Evolutionary conservation across 2,797 vertebrate species (phyloP).

Genomic region (Denticeps clupeoides): DNA sequence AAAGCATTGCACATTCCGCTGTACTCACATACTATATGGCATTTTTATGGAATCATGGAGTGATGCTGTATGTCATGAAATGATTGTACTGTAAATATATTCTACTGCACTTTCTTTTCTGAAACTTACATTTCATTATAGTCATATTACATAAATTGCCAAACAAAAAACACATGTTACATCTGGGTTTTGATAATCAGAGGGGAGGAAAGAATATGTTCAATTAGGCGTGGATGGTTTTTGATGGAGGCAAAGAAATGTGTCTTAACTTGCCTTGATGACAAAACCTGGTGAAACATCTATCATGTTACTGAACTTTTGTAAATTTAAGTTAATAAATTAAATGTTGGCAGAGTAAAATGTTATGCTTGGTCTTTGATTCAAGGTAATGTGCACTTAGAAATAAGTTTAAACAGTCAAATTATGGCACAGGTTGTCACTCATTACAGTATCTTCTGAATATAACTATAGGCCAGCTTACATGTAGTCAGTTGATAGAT

Average conservation of each 20-base stretch:
- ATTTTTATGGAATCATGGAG: conserved; percentile 52
- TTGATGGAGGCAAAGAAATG: conserved; percentile 47
- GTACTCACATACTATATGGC: conserved; percentile 48
- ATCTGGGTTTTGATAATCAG: neutral
- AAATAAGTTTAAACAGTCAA: too few relatives aligned
- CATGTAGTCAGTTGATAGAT: too few relatives aligned
- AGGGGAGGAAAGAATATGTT: conserved; percentile 28
- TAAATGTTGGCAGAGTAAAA: too few relatives aligned
- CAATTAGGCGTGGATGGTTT: conserved; percentile 46
- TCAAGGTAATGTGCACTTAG: too few relatives aligned
- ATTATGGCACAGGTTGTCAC: too few relatives aligned
- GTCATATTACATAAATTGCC: neutral
- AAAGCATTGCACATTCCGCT: too few relatives aligned
- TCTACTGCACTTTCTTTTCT: neutral
- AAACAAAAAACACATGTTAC: neutral
- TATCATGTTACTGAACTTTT: conserved; percentile 56
- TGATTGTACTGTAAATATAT: conserved; percentile 1
- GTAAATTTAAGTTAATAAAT: conserved; percentile 73
- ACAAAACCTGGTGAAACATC: conserved; percentile 58
- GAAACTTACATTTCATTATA: conserved; percentile 24
- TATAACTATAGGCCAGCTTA: too few relatives aligned
- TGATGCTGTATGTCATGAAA: conserved; percentile 43
- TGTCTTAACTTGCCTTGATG: conserved; percentile 53
- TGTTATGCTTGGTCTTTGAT: too few relatives aligned
- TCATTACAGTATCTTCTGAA: too few relatives aligned